These are phyloP conservation scores for Leptopilina clavipes DNA, from an alignment of 1,140 invertebrate genomes.

Conservation along the genomic window DNA sequence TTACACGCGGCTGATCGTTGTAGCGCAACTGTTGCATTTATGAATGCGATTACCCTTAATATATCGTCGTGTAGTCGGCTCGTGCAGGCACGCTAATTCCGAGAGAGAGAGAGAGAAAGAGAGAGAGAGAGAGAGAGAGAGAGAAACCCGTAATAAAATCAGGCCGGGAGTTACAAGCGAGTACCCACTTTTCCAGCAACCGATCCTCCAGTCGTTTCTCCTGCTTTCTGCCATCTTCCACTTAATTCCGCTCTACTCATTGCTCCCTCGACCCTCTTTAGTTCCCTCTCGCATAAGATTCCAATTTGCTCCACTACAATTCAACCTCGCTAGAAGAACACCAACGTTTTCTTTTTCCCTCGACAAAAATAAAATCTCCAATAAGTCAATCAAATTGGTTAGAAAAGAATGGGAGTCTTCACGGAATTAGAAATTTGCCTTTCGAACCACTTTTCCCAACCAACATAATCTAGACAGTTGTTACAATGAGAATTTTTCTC, in stretches of 20 bases:
- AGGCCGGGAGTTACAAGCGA: conserved; percentile 51
- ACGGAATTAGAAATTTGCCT: too few relatives aligned
- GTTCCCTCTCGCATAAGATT: background rate
- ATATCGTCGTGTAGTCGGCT: conserved; percentile 60
- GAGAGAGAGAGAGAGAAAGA: conserved; percentile 25
- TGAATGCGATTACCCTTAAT: conserved; percentile 70
- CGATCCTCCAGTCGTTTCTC: conserved; percentile 11
- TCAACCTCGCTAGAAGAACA: background rate
- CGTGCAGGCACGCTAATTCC: conserved; percentile 61
- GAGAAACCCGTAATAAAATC: conserved; percentile 57
- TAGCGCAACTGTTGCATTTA: conserved; percentile 69
- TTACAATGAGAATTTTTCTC: too few relatives aligned
- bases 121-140: too few relatives aligned
- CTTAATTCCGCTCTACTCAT: conserved; percentile 18
- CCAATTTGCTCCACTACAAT: conserved; percentile 6
- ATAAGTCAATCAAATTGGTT: conserved; percentile 2
- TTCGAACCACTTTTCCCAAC: too few relatives aligned
- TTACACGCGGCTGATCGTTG: conserved; percentile 59
- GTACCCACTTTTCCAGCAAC: conserved; percentile 23
- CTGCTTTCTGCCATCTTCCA: conserved; percentile 17
- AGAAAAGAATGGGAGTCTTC: background rate
- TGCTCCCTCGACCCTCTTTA: conserved; percentile 3
- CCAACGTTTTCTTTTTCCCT: conserved; percentile 4
- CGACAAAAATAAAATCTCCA: background rate
- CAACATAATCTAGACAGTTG: too few relatives aligned